Evolutionary conservation across 2,797 vertebrate species (phyloP), one percentile per base, ranked within the genome.

Genomic region (Benthosema pterotum): DNA sequence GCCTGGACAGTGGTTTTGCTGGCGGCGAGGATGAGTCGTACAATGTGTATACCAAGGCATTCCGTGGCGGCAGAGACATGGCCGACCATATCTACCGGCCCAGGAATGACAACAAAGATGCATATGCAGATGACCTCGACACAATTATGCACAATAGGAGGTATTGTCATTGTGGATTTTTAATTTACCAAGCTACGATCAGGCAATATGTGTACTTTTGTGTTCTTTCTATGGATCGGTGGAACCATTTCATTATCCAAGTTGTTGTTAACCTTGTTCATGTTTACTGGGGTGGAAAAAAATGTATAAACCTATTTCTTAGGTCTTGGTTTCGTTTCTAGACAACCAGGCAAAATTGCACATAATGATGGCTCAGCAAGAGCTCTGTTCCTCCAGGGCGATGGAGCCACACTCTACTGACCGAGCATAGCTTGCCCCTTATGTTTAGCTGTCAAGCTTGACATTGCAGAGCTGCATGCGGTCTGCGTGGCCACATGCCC

Each of bases 31-130:
- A 98, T 58, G 96, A 98, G 78, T 91, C 93, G 3, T 98, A 98
- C 74, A 98, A 95, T 16, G 97, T 99, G 67, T 99, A 98, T 42
- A 95, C 97, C 83, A 94, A 99, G 77, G 95, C 97, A 0, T 98
- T 96, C 92, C 94, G 94, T 75, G 86, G 93, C 28, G 91, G 92
- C 70, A 94, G 95, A 87, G 95, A 98, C 79, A 96, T 98, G 95
- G 96, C 95, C n/a, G 93, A 97, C 62, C 96, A 93, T 79, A 96
- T 99, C 82, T 99, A 99, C 90, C 92, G 96, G 65, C 97, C 98
- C 65, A 98, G 97, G 93, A 96, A 93, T 52, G 71, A 94, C 1
- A 95, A 98, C 75, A 96, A 96, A 69, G 96, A 99, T 42, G 80
- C 94, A 67, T 97, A 97, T 46, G 83, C 94, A 12, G 96, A 97